phyloP scores from a whole-genome alignment of 1,140 invertebrate species.

The Tribolium castaneum region DNA sequence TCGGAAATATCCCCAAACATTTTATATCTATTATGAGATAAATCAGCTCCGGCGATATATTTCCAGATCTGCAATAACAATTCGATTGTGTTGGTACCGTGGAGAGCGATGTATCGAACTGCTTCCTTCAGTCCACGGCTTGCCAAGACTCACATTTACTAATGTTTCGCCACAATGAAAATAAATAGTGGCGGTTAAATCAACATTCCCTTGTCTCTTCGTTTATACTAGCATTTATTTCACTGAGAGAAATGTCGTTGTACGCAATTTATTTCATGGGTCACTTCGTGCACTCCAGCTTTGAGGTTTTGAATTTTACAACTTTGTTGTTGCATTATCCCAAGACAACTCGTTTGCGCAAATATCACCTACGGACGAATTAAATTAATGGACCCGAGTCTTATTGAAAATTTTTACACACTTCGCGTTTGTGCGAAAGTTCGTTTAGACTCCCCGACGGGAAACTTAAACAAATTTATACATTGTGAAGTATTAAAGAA shows the following conservation, averaged over 20 bases:
- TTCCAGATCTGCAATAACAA: constrained; percentile 28
- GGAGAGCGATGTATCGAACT: constrained; percentile 32
- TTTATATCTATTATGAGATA: constrained; percentile 35
- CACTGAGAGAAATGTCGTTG: constrained; percentile 56
- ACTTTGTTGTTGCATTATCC: constrained; percentile 12
- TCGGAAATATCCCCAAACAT: constrained; percentile 1
- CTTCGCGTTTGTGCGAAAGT: not conserved
- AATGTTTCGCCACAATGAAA: constrained; percentile 52
- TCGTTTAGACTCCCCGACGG: not conserved
- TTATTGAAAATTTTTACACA: constrained; percentile 11
- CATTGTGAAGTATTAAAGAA: constrained; percentile 24
- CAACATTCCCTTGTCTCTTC: constrained; percentile 57
- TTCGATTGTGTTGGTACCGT: constrained; percentile 28
- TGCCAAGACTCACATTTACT: constrained; percentile 20
- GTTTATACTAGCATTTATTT: constrained; percentile 56
- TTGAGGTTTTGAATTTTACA: constrained; percentile 23
- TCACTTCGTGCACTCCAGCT: constrained; percentile 45
- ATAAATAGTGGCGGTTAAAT: constrained; percentile 59
- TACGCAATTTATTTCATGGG: constrained; percentile 58
- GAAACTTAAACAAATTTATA: constrained; percentile 9
- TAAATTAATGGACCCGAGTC: constrained; percentile 2
- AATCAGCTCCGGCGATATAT: constrained; percentile 34
- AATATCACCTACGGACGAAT: not conserved
- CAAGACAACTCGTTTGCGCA: not conserved
- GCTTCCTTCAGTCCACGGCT: constrained; percentile 12